A percentile compares a stretch with the other conserved stretches of the same genome.
Conservation (phyloP, 2,797 vertebrate species). For the Liparis tanakae region DNA sequence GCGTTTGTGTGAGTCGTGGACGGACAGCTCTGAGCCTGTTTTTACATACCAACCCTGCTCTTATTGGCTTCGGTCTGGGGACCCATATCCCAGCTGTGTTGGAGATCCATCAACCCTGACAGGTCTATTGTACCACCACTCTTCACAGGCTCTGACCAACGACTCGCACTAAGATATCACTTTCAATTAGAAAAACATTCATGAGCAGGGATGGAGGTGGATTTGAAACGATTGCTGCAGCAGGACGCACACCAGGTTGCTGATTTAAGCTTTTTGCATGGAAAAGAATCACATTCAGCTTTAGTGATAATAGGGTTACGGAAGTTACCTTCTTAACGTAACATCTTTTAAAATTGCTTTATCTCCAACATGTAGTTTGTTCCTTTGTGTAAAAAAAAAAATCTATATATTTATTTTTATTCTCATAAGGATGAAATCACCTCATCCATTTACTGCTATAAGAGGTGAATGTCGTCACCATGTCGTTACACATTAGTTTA, state of each 20-base stretch:
- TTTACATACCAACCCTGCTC: conserved; percentile 75
- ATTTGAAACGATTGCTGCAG: conserved; percentile 53
- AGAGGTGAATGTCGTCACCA: not conserved
- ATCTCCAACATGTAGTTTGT: not conserved
- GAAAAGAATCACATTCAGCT: conserved; percentile 1
- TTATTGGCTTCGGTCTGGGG: conserved; percentile 81
- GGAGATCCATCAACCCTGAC: conserved; percentile 86
- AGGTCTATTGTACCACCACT: conserved; percentile 81
- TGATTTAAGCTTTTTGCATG: conserved; percentile 16
- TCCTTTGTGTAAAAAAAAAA: not conserved
- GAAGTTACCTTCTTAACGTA: conserved; percentile 1
- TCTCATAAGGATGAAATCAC: not conserved
- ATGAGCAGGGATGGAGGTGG: conserved; percentile 51
- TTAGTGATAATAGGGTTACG: not conserved
- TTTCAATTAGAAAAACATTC: conserved; percentile 81
- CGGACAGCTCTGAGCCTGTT: conserved; percentile 69
- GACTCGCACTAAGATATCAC: conserved; percentile 77
- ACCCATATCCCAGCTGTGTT: conserved; percentile 80
- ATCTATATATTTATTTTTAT: not conserved
- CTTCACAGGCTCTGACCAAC: conserved; percentile 79
- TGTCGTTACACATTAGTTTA: not conserved
- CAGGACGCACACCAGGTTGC: conserved; percentile 4
- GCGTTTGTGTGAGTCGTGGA: conserved; percentile 50
- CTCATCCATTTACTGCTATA: not conserved
- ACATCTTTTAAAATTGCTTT: conserved; percentile 7